These are phyloP conservation scores for Galaxea fascicularis DNA, from an alignment of 92 coral and sea anemone genomes.

Conservation along the genomic window DNA sequence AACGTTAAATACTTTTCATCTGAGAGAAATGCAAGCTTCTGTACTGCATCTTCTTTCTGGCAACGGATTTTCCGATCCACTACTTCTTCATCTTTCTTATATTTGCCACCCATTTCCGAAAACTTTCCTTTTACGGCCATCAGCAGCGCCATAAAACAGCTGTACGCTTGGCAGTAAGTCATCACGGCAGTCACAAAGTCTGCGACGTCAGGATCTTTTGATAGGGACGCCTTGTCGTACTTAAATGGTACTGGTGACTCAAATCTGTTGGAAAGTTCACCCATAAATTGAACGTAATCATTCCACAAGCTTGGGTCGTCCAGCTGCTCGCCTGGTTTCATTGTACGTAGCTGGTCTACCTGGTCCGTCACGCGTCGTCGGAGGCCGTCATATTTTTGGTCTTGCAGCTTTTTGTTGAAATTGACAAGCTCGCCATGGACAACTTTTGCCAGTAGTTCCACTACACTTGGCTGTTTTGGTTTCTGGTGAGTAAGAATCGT, in stretches of 20 bases:
- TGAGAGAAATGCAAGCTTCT: slow-evolving; percentile 41
- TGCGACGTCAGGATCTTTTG: slow-evolving; percentile 39
- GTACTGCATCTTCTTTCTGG: slow-evolving; percentile 10
- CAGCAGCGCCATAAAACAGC: slow-evolving; percentile 57
- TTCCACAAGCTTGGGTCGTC: slow-evolving; percentile 39
- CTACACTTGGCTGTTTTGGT: slow-evolving; percentile 12
- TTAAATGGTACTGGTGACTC: slow-evolving; percentile 28
- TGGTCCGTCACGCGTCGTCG: slow-evolving; percentile 26
- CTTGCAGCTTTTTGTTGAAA: slow-evolving; percentile 32
- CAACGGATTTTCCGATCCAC: slow-evolving; percentile 28
- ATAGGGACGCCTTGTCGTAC: slow-evolving; percentile 10
- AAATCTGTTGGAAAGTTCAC: slow-evolving; percentile 41
- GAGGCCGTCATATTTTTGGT: slow-evolving; percentile 22
- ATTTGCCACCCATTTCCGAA: slow-evolving; percentile 12
- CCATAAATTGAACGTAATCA: slow-evolving; percentile 43
- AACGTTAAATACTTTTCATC: slow-evolving; percentile 36
- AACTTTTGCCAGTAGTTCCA: slow-evolving; percentile 12
- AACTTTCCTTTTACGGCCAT: slow-evolving; percentile 22
- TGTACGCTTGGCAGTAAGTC: slow-evolving; percentile 44
- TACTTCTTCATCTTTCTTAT: not conserved
- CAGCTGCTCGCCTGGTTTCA: slow-evolving; percentile 10
- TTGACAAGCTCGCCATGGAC: not conserved
- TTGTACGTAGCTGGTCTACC: slow-evolving; percentile 4
- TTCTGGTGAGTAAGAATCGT: not conserved
- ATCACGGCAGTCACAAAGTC: slow-evolving; percentile 49